Evolutionary conservation across 2,888 invertebrate species (phyloP).

Genomic region (Kuschelorhynchus macadamiae): DNA sequence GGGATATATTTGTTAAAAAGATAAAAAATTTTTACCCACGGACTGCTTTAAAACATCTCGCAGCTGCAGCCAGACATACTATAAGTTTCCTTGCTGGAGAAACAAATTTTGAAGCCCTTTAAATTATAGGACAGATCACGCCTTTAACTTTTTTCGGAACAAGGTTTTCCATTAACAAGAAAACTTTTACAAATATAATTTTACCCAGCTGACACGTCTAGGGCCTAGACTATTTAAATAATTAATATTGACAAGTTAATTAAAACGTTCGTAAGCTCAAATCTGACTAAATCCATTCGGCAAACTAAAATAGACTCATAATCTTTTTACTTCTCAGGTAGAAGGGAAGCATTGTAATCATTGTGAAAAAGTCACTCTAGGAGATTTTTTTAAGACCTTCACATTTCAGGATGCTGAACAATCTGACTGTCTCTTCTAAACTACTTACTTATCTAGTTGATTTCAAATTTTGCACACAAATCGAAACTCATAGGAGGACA

Average conservation of each 20-base stretch:
- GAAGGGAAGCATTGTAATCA: too few relatives aligned
- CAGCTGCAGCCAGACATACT: neutral
- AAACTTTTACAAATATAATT: slow-evolving; percentile 25
- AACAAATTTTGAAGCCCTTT: slow-evolving; percentile 20
- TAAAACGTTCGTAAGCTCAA: neutral
- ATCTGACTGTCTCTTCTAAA: too few relatives aligned
- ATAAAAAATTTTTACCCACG: too few relatives aligned
- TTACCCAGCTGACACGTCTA: neutral
- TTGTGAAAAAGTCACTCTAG: too few relatives aligned
- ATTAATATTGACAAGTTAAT: slow-evolving; percentile 11
- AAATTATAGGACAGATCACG: slow-evolving; percentile 17
- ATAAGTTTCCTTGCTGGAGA: slow-evolving; percentile 1
- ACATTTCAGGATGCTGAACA: too few relatives aligned
- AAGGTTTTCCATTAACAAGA: slow-evolving; percentile 27
- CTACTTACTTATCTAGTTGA: too few relatives aligned
- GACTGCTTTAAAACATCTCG: slow-evolving; percentile 8
- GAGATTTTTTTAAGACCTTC: too few relatives aligned
- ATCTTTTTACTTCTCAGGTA: too few relatives aligned
- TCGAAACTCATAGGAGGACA: too few relatives aligned
- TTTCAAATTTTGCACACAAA: too few relatives aligned
- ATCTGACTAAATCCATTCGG: neutral
- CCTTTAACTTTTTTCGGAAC: slow-evolving; percentile 14
- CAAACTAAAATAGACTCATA: slow-evolving; percentile 1
- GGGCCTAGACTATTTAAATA: slow-evolving; percentile 8
- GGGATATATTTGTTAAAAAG: too few relatives aligned